Evolutionary conservation across 2,888 invertebrate genomes (phyloP).

Genomic region (Drosophila demipolita): DNA sequence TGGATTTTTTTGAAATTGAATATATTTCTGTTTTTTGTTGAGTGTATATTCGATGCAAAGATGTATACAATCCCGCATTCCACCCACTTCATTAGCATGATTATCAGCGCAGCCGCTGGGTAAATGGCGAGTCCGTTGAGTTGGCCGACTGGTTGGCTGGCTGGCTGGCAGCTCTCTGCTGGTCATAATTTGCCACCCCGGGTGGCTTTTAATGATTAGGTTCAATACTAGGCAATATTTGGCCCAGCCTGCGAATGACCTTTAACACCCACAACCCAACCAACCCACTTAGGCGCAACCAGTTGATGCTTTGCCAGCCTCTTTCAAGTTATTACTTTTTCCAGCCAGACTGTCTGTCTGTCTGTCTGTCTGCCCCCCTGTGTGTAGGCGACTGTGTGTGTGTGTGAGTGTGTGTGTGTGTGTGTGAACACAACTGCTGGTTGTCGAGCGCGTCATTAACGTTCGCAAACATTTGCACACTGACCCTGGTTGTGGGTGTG

Average conservation of each 20-base stretch:
- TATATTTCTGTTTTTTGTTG: too few relatives aligned
- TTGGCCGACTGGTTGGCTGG: neutral
- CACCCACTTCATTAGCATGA: conserved; percentile 63
- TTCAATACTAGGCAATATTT: conserved; percentile 69
- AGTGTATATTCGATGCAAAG: conserved; percentile 47
- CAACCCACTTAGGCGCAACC: conserved; percentile 12
- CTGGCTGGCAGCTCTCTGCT: conserved; percentile 1
- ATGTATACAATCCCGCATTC: conserved; percentile 9
- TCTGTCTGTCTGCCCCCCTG: conserved; percentile 1
- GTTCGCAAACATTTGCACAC: conserved; percentile 70
- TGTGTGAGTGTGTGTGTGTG: conserved; percentile 7
- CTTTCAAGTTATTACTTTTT: conserved; percentile 6
- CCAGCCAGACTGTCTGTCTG: neutral
- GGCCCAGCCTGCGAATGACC: conserved; percentile 7
- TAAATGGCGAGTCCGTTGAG: conserved; percentile 49
- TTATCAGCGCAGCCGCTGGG: conserved; percentile 59
- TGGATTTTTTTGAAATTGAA: too few relatives aligned
- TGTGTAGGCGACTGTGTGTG: neutral
- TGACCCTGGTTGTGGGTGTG: conserved; percentile 10
- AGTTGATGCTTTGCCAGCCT: conserved; percentile 15
- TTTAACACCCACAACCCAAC: neutral
- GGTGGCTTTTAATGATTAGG: conserved; percentile 58
- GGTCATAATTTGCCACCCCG: conserved; percentile 49
- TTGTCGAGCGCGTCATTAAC: conserved; percentile 67
- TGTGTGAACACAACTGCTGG: conserved; percentile 20